These are phyloP conservation scores for Conus ventricosus DNA, from an alignment of 1,140 invertebrate genomes.

Conservation along the genomic window DNA sequence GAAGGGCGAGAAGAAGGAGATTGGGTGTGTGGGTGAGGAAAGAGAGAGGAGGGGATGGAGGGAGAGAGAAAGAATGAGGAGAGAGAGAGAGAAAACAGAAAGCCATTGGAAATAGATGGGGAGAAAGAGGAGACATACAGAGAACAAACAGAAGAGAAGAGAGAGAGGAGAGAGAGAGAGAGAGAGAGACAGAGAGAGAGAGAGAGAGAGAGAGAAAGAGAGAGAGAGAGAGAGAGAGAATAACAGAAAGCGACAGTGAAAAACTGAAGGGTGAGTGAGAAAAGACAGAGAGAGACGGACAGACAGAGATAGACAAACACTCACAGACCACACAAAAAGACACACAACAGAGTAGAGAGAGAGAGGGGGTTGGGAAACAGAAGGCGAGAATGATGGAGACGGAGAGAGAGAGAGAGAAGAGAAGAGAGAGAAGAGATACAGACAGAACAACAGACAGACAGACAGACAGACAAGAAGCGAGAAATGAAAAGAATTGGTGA, in stretches of 20 bases:
- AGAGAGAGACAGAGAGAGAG: background rate
- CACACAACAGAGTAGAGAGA: too few relatives aligned
- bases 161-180: background rate
- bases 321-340: too few relatives aligned
- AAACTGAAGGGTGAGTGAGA: too few relatives aligned
- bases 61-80: background rate
- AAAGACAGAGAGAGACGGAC: too few relatives aligned
- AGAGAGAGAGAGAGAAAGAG: background rate
- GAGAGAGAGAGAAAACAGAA: background rate
- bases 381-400: background rate
- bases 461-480: too few relatives aligned
- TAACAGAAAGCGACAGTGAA: conserved; percentile 5
- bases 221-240: conserved; percentile 14
- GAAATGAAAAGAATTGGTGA: too few relatives aligned
- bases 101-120: background rate
- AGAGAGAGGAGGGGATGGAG: conserved; percentile 85
- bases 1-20: background rate
- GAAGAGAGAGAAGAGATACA: conserved; percentile 27
- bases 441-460: too few relatives aligned
- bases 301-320: too few relatives aligned
- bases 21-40: conserved; percentile 85
- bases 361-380: too few relatives aligned
- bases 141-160: background rate
- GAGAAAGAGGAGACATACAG: background rate
- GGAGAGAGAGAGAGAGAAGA: background rate